A percentile compares a stretch with the other conserved stretches of the same genome.
Conservation (phyloP, 2,888 invertebrate genomes). For the Amblyjoppa proteus region DNA sequence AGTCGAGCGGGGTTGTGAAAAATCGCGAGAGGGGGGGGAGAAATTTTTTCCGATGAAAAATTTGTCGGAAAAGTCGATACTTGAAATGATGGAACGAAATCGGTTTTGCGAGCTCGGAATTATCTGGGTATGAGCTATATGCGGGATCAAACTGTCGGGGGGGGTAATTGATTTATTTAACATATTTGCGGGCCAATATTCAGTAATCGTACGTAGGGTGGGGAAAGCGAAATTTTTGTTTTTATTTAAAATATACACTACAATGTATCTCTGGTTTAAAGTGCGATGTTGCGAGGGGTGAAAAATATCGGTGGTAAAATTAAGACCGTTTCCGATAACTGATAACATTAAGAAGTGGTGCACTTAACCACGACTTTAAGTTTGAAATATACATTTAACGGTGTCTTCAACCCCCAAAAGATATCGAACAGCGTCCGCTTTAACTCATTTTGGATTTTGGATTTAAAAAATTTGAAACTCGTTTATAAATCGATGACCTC, state of each 20-base stretch:
- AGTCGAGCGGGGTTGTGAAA: neutral
- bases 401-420: too few species aligned
- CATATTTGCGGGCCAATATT: conserved; percentile 1
- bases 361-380: too few species aligned
- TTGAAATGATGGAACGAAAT: neutral
- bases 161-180: neutral
- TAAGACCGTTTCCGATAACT: too few species aligned
- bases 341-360: too few species aligned
- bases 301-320: too few species aligned
- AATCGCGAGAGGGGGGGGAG: neutral
- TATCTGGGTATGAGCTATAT: neutral
- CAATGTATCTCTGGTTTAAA: too few species aligned
- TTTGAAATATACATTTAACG: too few species aligned
- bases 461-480: too few species aligned
- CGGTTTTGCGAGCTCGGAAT: neutral
- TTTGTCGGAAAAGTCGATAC: neutral
- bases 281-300: too few species aligned
- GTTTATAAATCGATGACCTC: too few species aligned
- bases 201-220: neutral
- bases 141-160: neutral
- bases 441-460: too few species aligned
- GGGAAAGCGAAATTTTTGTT: neutral
- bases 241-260: neutral
- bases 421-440: too few species aligned
- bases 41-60: neutral